Percentiles rank a stretch among this genome's conserved stretches.
Evolutionary conservation across 2,888 invertebrate species (phyloP).

Genomic region (Sphaeridia pumilis): DNA sequence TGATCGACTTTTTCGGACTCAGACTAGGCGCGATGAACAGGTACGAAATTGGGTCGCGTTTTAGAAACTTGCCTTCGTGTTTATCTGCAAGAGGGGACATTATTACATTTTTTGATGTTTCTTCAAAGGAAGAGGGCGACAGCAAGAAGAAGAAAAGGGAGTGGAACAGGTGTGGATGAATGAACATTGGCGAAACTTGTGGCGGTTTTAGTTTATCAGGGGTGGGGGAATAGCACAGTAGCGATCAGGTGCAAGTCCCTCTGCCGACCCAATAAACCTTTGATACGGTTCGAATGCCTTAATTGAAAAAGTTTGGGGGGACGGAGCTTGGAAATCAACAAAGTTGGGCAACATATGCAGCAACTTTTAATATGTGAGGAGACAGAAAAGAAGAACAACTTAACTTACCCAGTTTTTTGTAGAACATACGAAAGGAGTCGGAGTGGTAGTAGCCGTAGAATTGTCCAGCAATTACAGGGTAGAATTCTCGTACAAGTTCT

Average conservation of each 20-base stretch:
- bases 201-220: no score
- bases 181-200: no score
- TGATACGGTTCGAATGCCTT: constrained; percentile 2
- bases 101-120: no score
- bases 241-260: not conserved
- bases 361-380: no score
- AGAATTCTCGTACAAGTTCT: constrained; percentile 58
- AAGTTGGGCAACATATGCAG: no score
- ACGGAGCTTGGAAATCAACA: constrained; percentile 1
- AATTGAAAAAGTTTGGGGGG: constrained; percentile 2
- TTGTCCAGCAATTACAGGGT: constrained; percentile 74
- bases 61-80: constrained; percentile 35
- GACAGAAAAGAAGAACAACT: not conserved
- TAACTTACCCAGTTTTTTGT: constrained; percentile 58
- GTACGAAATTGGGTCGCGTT: constrained; percentile 66
- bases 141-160: not conserved
- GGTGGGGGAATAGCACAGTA: no score
- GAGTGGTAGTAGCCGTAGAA: constrained; percentile 88
- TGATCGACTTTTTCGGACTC: constrained; percentile 62
- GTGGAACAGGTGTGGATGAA: no score
- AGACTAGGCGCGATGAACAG: constrained; percentile 75
- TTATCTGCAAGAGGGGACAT: constrained; percentile 21
- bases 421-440: constrained; percentile 76
- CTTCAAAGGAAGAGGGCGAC: not conserved
- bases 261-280: constrained; percentile 1